Conservation (phyloP, 2,888 invertebrate genomes). For the Orthosia gothica region DNA sequence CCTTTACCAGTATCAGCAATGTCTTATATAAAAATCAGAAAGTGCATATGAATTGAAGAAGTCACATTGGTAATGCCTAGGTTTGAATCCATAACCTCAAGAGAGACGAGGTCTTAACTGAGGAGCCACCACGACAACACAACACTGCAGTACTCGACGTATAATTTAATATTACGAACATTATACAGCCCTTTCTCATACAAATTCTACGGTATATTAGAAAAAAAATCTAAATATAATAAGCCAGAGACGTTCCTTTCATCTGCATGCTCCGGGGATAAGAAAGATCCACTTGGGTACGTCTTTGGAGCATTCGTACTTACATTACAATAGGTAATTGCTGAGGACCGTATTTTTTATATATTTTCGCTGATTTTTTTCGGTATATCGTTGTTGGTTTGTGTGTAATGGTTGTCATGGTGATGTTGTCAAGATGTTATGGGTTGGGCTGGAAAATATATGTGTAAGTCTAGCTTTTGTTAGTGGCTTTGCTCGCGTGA, state of each 20-base stretch:
- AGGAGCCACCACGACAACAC: not conserved
- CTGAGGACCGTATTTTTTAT: constrained; percentile 37
- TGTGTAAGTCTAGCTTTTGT: not conserved
- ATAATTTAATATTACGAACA: constrained; percentile 49
- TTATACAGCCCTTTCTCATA: constrained; percentile 51
- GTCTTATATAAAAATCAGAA: too few species aligned
- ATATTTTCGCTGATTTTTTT: constrained; percentile 52
- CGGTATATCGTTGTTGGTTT: constrained; percentile 24
- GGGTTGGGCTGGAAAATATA: not conserved
- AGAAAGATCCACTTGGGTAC: constrained; percentile 52
- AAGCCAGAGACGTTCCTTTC: constrained; percentile 58
- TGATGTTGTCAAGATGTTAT: not conserved
- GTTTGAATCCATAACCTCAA: too few species aligned
- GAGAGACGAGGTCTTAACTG: too few species aligned
- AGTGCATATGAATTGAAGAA: too few species aligned
- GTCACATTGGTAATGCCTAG: too few species aligned
- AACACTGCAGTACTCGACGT: constrained; percentile 21
- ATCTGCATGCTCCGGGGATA: constrained; percentile 63
- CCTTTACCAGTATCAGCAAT: too few species aligned
- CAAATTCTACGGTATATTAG: constrained; percentile 65
- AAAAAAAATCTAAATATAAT: constrained; percentile 65
- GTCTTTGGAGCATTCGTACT: constrained; percentile 53
- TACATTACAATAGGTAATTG: constrained; percentile 69
- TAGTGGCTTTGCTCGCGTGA: too few species aligned
- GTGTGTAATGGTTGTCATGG: constrained; percentile 1